A percentile compares a stretch with the other conserved stretches of the same genome.
Evolutionary conservation across 2,888 invertebrate genomes (phyloP).

Genomic region (Alitta virens): DNA sequence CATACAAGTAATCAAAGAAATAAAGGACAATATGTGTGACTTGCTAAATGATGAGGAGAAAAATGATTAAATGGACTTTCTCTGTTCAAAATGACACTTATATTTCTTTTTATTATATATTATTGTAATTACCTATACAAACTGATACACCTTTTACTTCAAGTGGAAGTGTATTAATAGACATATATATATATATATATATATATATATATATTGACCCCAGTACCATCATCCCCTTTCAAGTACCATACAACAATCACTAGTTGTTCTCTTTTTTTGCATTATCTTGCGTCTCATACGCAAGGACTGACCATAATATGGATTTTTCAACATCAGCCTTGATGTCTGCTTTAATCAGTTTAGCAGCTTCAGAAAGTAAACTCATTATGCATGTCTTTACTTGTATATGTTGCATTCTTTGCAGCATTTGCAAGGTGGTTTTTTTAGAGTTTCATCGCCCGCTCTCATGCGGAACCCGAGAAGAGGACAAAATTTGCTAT

Average conservation of each 20-base stretch:
- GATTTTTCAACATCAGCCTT: constrained; percentile 23
- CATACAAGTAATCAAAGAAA: no score
- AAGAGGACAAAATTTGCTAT: constrained; percentile 42
- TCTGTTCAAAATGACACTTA: no score
- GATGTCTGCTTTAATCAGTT: background rate
- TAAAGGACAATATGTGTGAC: no score
- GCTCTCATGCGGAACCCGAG: constrained; percentile 33
- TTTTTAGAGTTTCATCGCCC: constrained; percentile 34
- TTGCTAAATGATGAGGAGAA: no score
- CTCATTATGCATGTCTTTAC: background rate
- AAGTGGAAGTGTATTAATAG: no score
- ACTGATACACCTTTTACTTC: no score
- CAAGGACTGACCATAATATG: constrained; percentile 38
- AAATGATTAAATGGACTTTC: no score
- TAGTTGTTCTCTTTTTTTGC: constrained; percentile 26
- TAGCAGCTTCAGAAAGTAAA: background rate
- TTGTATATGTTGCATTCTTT: constrained; percentile 3
- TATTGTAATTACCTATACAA: no score
- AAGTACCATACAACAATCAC: constrained; percentile 24
- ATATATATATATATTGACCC: no score
- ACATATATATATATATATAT: no score
- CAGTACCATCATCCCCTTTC: no score
- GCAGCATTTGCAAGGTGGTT: constrained; percentile 19
- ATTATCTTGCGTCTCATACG: constrained; percentile 33
- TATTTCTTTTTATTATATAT: no score